Evolutionary conservation across 53 echinoderm and acorn worm species (phyloP), one percentile per base, ranked within the genome.

Genomic region (Zoroaster sp.): DNA sequence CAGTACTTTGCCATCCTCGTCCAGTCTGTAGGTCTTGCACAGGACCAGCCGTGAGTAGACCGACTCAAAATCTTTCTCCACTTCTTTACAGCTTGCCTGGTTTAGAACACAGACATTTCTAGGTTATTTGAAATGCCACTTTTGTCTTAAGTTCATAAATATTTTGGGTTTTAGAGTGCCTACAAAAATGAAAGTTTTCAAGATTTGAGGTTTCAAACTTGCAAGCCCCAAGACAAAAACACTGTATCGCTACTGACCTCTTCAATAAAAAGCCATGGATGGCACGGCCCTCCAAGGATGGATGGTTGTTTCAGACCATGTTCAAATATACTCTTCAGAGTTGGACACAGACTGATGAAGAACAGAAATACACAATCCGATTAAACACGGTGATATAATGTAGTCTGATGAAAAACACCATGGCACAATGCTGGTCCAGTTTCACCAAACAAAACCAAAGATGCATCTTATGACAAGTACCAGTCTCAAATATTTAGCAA

Each of bases 11-110:
- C 97, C 97, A 70, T 97, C 97, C 40, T 97, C 97, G 74, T 95
- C 97, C 69, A 97, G 59, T 66, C 97, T 92, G 75, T 94, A 98
- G 74, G 98, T 98, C 80, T 98, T 98, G 91, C 98, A 98, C 44
- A 98, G 92, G 39, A 98, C 98, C 85, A 98, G 81, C 87, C 98
- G 91, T 11, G 98, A 98, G 78, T 98, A 98, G 20, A 98, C 98
- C 2, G 98, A 98, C 76, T 98, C 98, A 98, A 98, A 98, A 52
- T 98, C 98, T 46, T 94, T 75, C 78, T 98, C 98, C 14, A 98
- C 98, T 77, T 98, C 98, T 70, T 98, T 98, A n/a, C 95, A 93
- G 89, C 95, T 95, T 53, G 98, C 98, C 98, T 98, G 79, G 34
- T 8, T 36, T 38, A 49, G 41, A 88, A 75, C n/a, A n/a, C n/a